A percentile compares a stretch with the other conserved stretches of the same genome.
Evolutionary conservation across 2,888 invertebrate genomes (phyloP).

Genomic region (Octonoba sinensis): DNA sequence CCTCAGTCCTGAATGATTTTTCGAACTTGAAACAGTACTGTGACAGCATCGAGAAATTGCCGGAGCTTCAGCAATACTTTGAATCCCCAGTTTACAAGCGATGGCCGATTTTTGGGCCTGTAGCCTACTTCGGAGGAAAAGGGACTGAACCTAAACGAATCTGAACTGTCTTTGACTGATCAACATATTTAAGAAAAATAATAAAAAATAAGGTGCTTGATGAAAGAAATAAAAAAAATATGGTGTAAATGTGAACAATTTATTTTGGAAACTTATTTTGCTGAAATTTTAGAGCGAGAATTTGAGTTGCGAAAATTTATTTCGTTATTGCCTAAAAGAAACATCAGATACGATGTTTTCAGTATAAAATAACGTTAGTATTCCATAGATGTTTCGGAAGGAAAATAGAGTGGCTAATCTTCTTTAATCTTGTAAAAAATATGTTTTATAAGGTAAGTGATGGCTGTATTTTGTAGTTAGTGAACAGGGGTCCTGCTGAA

Average conservation of each 20-base stretch:
- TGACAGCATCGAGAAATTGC: conserved; percentile 64
- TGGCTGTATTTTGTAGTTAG: too few relatives aligned
- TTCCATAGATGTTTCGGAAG: too few relatives aligned
- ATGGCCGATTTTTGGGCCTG: conserved; percentile 59
- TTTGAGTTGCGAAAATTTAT: too few relatives aligned
- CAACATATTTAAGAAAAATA: not conserved
- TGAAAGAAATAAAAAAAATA: not conserved
- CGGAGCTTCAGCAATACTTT: conserved; percentile 56
- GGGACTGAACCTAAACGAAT: conserved; percentile 50
- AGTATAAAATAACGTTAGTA: too few relatives aligned
- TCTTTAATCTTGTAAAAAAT: too few relatives aligned
- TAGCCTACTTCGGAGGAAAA: conserved; percentile 53
- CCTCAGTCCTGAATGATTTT: conserved; percentile 52
- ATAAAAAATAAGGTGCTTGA: too few relatives aligned
- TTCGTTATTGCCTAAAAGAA: too few relatives aligned
- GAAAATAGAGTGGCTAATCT: too few relatives aligned
- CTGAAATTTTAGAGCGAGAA: too few relatives aligned
- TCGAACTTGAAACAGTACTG: conserved; percentile 52
- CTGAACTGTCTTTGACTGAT: not conserved
- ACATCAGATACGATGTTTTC: too few relatives aligned
- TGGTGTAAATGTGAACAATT: not conserved
- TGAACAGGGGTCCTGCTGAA: too few relatives aligned
- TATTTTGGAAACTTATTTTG: not conserved
- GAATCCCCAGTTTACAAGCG: conserved; percentile 49
- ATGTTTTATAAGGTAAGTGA: too few relatives aligned